Evolutionary conservation across 2,888 invertebrate species (phyloP), one percentile per base, ranked within the genome.

Genomic region (Pseudococcus jackbeardsleyi): DNA sequence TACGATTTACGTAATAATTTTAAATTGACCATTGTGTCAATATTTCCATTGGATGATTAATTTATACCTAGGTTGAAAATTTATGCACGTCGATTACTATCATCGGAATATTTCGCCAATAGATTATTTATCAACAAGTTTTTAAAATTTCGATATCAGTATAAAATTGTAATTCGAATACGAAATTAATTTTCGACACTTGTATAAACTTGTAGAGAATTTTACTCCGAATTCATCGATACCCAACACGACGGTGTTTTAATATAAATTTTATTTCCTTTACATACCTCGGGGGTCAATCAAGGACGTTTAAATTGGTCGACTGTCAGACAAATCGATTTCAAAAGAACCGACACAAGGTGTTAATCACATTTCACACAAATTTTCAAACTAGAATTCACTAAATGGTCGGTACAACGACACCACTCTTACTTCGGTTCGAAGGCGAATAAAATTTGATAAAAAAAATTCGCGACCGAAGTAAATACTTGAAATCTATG

Each of bases 231-330:
- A 46, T 79, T 79, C 6, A 72, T 54, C 77, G 87, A 87, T 54
- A 87, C 77, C 48, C 54, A 72, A 50, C 79, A 50, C 17, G 64
- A 11, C 54, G 8, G 19, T 8, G 77, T 84, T 19, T 17, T 17
- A 42, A 59, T 42, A 33, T 77, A 54, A 15, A 88, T 59, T 39
- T 88, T 4, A 88, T 86, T 86, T 86, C 54, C 86, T 42, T 19
- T 86, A 86, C 86, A 86, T 86, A 86, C 86, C 86, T 86, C 54
- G 89, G 90, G 91, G 92, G 92, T 93, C 92, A 92, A 92, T 92
- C 92, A 92, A 91, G 91, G 91, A 91, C 91, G 91, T 86, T 42
- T 72, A 39, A 59, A 59, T 86, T 86, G 64, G 86, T 42, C 26
- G 68, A 68, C 39, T 86, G 59, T 15, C 92, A 92, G 92, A 87